A percentile compares a stretch with the other conserved stretches of the same genome.
Conservation (phyloP, 1,140 invertebrate species). For the Idris sp. region DNA sequence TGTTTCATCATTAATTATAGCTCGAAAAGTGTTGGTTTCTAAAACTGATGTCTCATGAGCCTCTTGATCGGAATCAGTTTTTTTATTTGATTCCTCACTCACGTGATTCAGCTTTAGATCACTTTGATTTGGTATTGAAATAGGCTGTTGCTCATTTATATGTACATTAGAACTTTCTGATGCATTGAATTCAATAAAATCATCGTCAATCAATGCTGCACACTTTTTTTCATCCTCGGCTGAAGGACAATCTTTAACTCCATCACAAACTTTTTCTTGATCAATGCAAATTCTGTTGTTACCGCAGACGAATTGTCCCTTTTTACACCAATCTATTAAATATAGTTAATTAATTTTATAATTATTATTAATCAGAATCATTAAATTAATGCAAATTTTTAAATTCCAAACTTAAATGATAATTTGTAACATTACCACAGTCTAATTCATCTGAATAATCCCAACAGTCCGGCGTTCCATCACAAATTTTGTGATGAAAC, state of each 20-base stretch:
- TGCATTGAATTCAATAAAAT: slow-evolving; percentile 55
- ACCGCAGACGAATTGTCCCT: slow-evolving; percentile 86
- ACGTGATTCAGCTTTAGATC: slow-evolving; percentile 26
- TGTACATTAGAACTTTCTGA: slow-evolving; percentile 14
- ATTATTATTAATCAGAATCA: not conserved
- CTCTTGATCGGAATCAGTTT: slow-evolving; percentile 57
- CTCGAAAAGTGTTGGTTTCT: slow-evolving; percentile 65
- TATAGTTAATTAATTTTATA: not conserved
- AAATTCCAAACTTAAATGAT: too few species aligned
- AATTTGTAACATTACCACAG: slow-evolving; percentile 80
- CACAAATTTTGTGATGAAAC: slow-evolving; percentile 87
- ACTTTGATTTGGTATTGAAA: not conserved
- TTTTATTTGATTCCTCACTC: slow-evolving; percentile 27
- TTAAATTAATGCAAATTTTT: too few species aligned
- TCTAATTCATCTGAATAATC: slow-evolving; percentile 89
- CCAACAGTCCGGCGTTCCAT: slow-evolving; percentile 88
- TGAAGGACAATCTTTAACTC: slow-evolving; percentile 85
- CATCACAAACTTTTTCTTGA: slow-evolving; percentile 84
- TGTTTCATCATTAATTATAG: slow-evolving; percentile 13
- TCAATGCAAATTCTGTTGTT: slow-evolving; percentile 85
- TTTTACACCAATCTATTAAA: slow-evolving; percentile 83
- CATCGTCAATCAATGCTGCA: slow-evolving; percentile 76
- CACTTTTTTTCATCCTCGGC: slow-evolving; percentile 90
- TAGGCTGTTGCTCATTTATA: not conserved
- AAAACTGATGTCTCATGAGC: slow-evolving; percentile 63